phyloP scores from a whole-genome alignment of 2,113 vertebrate species.

The Toxostoma redivivum region DNA sequence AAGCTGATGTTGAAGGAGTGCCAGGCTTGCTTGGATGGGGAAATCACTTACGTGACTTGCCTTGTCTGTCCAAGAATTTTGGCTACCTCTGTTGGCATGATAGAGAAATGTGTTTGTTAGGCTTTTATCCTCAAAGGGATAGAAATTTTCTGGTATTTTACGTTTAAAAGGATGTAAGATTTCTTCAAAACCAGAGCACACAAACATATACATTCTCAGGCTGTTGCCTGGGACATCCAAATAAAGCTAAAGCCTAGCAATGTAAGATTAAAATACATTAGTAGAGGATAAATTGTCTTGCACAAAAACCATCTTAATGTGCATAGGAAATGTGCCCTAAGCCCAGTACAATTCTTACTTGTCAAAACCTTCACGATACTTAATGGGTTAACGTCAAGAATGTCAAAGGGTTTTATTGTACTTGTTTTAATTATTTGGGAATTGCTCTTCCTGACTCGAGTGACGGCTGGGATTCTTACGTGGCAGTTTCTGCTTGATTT shows the following conservation, averaged over 20 bases:
- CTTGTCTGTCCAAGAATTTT: slow-evolving; percentile 23
- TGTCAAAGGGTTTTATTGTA: not conserved
- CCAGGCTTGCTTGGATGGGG: not conserved
- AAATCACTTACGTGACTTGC: slow-evolving; percentile 4
- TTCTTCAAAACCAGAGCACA: not conserved
- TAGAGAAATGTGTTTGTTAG: not conserved
- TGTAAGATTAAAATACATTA: not conserved
- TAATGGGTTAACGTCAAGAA: not conserved
- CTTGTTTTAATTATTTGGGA: not conserved
- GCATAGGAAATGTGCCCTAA: not conserved
- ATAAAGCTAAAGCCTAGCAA: not conserved
- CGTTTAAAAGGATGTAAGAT: not conserved
- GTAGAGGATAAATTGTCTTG: not conserved
- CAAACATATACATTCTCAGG: not conserved
- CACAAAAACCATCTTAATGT: not conserved
- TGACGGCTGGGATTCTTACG: not conserved
- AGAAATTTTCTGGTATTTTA: slow-evolving; percentile 9
- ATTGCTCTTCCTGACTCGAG: not conserved
- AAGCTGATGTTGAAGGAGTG: not conserved
- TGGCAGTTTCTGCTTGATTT: not conserved
- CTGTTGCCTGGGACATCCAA: not conserved
- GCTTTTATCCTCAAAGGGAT: slow-evolving; percentile 40
- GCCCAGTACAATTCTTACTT: not conserved
- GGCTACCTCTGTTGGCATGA: not conserved
- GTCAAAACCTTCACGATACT: not conserved